Conservation (phyloP, 2,888 invertebrate species). For the Branchellion lobata region DNA sequence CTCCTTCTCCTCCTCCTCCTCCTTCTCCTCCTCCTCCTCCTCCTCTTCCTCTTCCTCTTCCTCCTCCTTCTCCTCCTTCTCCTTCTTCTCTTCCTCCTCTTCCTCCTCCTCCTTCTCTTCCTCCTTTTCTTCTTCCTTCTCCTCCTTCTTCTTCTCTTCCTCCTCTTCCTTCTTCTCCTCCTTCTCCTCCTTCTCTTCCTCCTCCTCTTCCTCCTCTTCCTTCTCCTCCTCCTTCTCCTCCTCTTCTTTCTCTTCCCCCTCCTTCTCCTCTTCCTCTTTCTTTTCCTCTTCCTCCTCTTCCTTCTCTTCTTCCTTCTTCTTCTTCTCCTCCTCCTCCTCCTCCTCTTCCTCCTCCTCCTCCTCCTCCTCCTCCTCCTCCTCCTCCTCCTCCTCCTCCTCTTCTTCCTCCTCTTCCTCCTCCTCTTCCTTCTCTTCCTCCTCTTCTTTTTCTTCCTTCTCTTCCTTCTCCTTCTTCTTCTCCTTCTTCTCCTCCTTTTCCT, state of each 20-base stretch:
- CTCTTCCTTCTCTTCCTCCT: constrained; percentile 2
- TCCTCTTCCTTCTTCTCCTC: too few species aligned
- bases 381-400: constrained; percentile 15
- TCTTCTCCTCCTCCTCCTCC: too few species aligned
- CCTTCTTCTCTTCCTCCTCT: neutral
- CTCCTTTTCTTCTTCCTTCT: too few species aligned
- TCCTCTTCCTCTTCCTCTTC: neutral
- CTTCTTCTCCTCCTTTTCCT: neutral
- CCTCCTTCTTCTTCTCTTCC: too few species aligned
- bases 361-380: neutral
- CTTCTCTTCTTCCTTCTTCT: too few species aligned
- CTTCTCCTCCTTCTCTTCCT: too few species aligned
- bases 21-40: neutral
- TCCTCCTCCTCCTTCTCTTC: too few species aligned
- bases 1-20: neutral
- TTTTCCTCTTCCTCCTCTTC: too few species aligned
- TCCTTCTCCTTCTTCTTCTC: neutral
- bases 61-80: neutral
- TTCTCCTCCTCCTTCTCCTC: too few species aligned
- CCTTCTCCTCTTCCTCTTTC: too few species aligned
- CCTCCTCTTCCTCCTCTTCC: too few species aligned
- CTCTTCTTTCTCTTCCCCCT: too few species aligned
- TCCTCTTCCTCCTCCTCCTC: constrained; percentile 23
- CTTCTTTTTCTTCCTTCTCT: constrained; percentile 12
- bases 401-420: constrained; percentile 1